Evolutionary conservation across 2,888 invertebrate species (phyloP), one percentile per base, ranked within the genome.

Genomic region (Girardia tigrina): DNA sequence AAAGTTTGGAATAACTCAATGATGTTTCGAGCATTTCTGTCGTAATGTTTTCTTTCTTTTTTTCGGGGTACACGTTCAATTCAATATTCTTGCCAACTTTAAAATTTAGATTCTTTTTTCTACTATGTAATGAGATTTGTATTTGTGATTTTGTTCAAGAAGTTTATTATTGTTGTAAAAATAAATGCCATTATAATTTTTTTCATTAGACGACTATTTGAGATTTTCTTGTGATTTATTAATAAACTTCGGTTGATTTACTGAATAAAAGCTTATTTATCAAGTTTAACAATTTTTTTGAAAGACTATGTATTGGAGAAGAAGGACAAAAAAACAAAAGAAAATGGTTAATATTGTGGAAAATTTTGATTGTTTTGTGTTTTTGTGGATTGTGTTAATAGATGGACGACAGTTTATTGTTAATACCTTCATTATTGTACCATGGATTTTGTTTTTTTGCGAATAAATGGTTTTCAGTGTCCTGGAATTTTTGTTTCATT

Each of bases 111-210:
- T 56, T 56, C 23, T n/a, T n/a, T 16, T 56, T 56, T 56, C n/a
- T 56, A 56, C n/a, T 56, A 56, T 12, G n/a, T 56, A 56, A 56
- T 56, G 56, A 56, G 56, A 56, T 56, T 56, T 12, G n/a, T 56
- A 56, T 56, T 56, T 20, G 56, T 56, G 56, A 56, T 56, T 56
- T 56, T 56, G n/a, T 36, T 36, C 16, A 4, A 56, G 56, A 56
- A 56, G 23, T 56, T 56, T 56, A 56, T 56, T 56, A 56, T 56
- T 56, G n/a, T 56, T 56, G 23, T 56, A 8, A n/a, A 36, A 16
- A 36, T 12, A 36, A 36, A 36, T 36, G 8, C 36, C 16, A 12
- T 36, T 12, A 12, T 12, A 36, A 36, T 36, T 56, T 36, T 12
- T 36, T 36, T 12, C 36, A 36, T 12, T 20, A 56, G 23, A 56